These are phyloP conservation scores for Pao palembangensis DNA, from an alignment of 2,113 vertebrate genomes.

Conservation along the genomic window DNA sequence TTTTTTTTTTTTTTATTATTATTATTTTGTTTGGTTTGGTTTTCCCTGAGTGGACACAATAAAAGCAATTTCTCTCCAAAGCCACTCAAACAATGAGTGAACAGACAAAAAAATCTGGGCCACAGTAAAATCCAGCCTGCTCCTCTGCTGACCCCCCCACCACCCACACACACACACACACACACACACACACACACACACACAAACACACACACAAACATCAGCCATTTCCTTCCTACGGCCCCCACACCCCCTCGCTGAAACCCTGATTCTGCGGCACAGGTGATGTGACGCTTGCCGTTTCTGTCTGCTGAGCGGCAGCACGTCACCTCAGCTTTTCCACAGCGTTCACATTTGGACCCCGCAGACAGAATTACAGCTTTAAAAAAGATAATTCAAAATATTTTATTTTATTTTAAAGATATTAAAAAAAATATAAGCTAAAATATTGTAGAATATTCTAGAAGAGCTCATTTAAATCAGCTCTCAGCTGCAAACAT, in stretches of 20 bases:
- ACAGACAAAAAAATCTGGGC: constrained; percentile 69
- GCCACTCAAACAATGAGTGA: constrained; percentile 65
- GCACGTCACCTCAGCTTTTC: constrained; percentile 18
- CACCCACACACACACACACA: constrained; percentile 49
- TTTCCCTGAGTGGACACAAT: constrained; percentile 69
- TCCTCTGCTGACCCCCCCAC: constrained; percentile 68
- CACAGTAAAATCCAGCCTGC: constrained; percentile 63
- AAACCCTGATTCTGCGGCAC: constrained; percentile 56
- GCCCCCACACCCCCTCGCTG: constrained; percentile 51
- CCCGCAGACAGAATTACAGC: background rate
- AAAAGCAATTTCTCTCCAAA: constrained; percentile 71
- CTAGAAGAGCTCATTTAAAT: background rate
- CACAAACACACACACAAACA: constrained; percentile 48
- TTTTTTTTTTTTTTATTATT: background rate
- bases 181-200: constrained; percentile 49
- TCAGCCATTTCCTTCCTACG: constrained; percentile 64
- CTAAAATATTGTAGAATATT: background rate
- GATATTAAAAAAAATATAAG: background rate
- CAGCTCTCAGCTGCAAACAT: constrained; percentile 3
- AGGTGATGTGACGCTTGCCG: constrained; percentile 55
- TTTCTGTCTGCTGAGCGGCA: constrained; percentile 38
- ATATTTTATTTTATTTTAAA: constrained; percentile 5
- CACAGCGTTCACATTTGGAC: background rate
- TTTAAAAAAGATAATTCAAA: background rate
- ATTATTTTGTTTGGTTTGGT: constrained; percentile 30